Evolutionary conservation across 2,888 invertebrate genomes (phyloP).

Genomic region (Yponomeuta malinellus): DNA sequence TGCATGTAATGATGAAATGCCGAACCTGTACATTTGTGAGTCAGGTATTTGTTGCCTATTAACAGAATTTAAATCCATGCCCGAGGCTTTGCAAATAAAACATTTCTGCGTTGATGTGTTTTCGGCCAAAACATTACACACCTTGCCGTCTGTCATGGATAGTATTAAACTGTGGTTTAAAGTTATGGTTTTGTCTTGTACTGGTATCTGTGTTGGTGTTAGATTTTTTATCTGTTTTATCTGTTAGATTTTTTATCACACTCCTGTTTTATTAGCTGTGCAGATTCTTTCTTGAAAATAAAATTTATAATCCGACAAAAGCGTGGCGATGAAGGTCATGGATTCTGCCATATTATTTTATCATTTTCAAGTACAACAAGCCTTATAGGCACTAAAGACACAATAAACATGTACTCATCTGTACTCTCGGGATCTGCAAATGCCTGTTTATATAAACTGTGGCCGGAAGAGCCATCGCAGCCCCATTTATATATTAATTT

Average conservation of each 20-base stretch:
- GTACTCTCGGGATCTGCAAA: constrained; percentile 13
- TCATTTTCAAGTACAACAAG: neutral
- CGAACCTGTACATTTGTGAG: neutral
- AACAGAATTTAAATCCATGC: too few relatives aligned
- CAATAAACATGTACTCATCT: constrained; percentile 18
- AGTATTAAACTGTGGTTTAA: too few relatives aligned
- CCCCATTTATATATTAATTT: constrained; percentile 17
- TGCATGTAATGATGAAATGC: neutral
- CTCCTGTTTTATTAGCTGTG: neutral
- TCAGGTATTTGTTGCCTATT: neutral
- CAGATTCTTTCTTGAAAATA: neutral
- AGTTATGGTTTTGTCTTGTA: too few relatives aligned
- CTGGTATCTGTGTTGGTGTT: neutral
- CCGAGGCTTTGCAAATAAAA: too few relatives aligned
- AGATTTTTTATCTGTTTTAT: neutral
- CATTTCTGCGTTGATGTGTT: too few relatives aligned
- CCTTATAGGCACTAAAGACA: constrained; percentile 17
- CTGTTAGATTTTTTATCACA: too few relatives aligned
- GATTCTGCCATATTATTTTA: constrained; percentile 3
- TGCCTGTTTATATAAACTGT: constrained; percentile 15
- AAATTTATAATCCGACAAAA: constrained; percentile 1
- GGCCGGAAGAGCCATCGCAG: constrained; percentile 17
- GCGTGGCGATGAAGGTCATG: neutral
- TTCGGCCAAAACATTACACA: too few relatives aligned
- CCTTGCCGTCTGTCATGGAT: too few relatives aligned